These are phyloP conservation scores for Biston stratarius DNA, from an alignment of 2,888 invertebrate species.

Conservation along the genomic window DNA sequence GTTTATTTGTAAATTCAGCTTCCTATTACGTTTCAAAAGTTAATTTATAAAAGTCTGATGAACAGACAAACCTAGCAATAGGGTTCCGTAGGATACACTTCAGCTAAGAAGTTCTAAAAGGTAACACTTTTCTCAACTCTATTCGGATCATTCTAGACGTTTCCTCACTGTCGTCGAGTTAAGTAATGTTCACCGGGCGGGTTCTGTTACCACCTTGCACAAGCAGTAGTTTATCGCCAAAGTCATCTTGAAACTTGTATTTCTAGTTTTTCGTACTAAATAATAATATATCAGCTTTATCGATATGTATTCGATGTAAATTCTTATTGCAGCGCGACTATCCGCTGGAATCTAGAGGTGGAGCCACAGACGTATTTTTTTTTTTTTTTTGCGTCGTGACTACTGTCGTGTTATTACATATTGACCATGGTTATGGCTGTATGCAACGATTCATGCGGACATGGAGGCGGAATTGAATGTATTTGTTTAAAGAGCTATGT, in stretches of 20 bases:
- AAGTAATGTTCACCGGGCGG: conserved; percentile 10
- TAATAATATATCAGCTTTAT: conserved; percentile 4
- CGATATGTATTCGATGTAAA: neutral
- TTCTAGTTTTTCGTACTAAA: conserved; percentile 14
- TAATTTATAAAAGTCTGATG: too few relatives aligned
- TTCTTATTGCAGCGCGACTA: neutral
- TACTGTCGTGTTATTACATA: too few relatives aligned
- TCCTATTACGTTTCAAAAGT: too few relatives aligned
- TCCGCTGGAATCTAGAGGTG: neutral
- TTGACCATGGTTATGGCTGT: too few relatives aligned
- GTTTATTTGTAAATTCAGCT: too few relatives aligned
- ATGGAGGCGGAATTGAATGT: too few relatives aligned
- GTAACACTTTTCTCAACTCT: neutral
- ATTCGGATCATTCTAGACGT: conserved; percentile 14
- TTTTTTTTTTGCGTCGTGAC: too few relatives aligned
- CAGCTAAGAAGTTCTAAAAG: too few relatives aligned
- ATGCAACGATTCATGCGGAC: too few relatives aligned
- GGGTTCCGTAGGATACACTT: too few relatives aligned
- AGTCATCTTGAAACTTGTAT: conserved; percentile 25
- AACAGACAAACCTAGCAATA: too few relatives aligned
- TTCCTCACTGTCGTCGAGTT: conserved; percentile 1
- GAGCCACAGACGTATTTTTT: neutral
- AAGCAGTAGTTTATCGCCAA: conserved; percentile 15
- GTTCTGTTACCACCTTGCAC: conserved; percentile 28
- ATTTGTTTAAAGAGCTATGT: too few relatives aligned